Evolutionary conservation across 2,113 vertebrate species (phyloP).

Genomic region (Notarius quadriscutis): DNA sequence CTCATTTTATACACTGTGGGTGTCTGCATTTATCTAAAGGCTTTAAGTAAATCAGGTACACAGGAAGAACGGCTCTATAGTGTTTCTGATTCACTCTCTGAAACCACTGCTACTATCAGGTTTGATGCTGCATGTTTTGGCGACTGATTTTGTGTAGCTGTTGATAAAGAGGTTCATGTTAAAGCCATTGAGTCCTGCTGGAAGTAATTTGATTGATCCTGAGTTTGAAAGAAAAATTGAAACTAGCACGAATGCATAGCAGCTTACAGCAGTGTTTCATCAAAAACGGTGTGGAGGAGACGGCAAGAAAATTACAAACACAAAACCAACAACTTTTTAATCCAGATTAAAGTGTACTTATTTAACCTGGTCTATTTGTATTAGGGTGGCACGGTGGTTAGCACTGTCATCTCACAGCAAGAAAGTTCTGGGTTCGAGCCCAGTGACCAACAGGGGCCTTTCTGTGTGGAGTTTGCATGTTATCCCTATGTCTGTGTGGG

Average conservation of each 20-base stretch:
- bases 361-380: not conserved
- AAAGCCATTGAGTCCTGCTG: not conserved
- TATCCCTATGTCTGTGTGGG: too few relatives aligned
- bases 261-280: not conserved
- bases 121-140: not conserved
- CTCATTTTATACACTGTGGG: not conserved
- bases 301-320: not conserved
- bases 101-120: not conserved
- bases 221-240: constrained; percentile 19
- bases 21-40: not conserved
- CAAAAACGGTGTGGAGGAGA: not conserved
- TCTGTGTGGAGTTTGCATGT: too few relatives aligned
- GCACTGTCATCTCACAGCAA: too few relatives aligned
- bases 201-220: constrained; percentile 6
- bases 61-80: not conserved
- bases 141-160: not conserved
- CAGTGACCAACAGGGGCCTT: too few relatives aligned
- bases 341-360: not conserved
- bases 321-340: not conserved
- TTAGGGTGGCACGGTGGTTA: not conserved
- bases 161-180: constrained; percentile 15
- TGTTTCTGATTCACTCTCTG: not conserved
- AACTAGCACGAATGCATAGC: not conserved
- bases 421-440: too few relatives aligned
- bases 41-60: not conserved